These are phyloP conservation scores for Ceriagrion tenellum DNA, from an alignment of 2,888 invertebrate species.

Conservation along the genomic window DNA sequence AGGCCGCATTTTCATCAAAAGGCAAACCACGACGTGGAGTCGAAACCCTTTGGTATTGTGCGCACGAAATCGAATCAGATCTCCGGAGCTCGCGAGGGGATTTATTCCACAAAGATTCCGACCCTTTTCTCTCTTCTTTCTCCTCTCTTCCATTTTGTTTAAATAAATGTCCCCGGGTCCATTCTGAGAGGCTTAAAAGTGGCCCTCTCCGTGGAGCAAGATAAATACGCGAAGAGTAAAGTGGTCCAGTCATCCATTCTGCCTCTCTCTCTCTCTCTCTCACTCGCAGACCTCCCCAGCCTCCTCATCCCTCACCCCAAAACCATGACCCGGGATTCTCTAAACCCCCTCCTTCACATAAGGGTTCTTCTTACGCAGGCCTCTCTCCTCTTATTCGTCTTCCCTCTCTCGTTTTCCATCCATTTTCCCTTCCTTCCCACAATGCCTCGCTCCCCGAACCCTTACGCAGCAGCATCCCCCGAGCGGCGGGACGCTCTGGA, in stretches of 20 bases:
- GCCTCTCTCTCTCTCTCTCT: background rate
- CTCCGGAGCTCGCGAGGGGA: background rate
- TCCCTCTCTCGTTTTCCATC: background rate
- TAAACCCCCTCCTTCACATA: background rate
- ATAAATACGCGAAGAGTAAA: conserved; percentile 23
- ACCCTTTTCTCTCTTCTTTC: no score
- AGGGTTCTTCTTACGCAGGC: background rate
- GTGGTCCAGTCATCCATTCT: conserved; percentile 5
- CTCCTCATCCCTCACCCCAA: background rate
- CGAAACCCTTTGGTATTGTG: background rate
- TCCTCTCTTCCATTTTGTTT: background rate
- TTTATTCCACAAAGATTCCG: background rate
- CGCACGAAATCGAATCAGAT: background rate
- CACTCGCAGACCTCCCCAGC: background rate
- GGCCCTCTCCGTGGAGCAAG: background rate
- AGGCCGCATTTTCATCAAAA: background rate
- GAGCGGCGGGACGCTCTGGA: background rate
- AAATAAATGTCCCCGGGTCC: background rate
- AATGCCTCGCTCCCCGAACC: background rate
- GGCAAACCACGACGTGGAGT: background rate
- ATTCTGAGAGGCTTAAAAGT: background rate
- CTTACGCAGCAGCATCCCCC: background rate
- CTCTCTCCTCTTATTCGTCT: background rate
- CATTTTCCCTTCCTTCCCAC: conserved; percentile 9
- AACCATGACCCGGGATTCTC: background rate